Evolutionary conservation across 2,113 vertebrate genomes (phyloP).

Genomic region (Malurus cyaneus): DNA sequence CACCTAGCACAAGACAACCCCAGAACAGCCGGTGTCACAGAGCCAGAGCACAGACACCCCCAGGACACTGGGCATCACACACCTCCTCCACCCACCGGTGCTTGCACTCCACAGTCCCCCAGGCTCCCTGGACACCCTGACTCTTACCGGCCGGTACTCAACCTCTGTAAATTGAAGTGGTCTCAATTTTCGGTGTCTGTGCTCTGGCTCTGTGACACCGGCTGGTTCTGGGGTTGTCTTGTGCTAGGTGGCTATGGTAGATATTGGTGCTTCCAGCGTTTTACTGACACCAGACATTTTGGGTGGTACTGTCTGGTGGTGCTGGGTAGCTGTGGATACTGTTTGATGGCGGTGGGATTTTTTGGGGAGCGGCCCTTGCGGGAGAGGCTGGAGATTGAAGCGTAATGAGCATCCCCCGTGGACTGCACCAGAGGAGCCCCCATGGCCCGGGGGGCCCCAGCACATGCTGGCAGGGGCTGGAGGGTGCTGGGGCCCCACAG

Average conservation of each 20-base stretch:
- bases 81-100: not conserved
- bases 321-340: not conserved
- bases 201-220: not conserved
- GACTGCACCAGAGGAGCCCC: not conserved
- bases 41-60: not conserved
- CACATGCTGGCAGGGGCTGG: rapidly evolving
- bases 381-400: not conserved
- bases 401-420: not conserved
- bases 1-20: not conserved
- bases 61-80: not conserved
- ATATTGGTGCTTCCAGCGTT: too few relatives aligned
- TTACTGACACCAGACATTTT: not conserved
- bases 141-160: conserved; percentile 88
- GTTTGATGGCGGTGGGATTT: not conserved
- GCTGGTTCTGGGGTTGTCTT: not conserved
- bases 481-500: not conserved
- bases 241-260: not conserved
- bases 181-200: not conserved
- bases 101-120: conserved; percentile 75
- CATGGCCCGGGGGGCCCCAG: not conserved
- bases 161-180: conserved; percentile 82
- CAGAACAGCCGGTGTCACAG: not conserved
- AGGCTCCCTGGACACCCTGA: not conserved
- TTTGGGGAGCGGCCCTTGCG: not conserved
- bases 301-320: not conserved